A percentile compares a stretch with the other conserved stretches of the same genome.
These are phyloP conservation scores for Morelia viridis DNA, from an alignment of 2,797 vertebrate species.

Conservation along the genomic window DNA sequence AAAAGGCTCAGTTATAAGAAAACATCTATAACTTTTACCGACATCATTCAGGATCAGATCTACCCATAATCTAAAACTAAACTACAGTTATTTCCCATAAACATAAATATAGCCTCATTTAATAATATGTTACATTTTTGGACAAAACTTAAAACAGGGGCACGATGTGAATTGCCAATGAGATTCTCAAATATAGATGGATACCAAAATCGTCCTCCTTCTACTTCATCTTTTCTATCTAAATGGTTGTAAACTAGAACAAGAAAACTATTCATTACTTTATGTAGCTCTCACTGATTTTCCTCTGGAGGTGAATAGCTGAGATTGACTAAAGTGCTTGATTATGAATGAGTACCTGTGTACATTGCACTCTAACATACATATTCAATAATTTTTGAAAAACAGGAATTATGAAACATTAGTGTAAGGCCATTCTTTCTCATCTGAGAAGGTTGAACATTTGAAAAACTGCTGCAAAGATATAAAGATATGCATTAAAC, in stretches of 20 bases:
- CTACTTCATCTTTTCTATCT: slow-evolving; percentile 42
- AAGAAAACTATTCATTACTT: slow-evolving; percentile 43
- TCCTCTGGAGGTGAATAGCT: slow-evolving; percentile 26
- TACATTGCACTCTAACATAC: not conserved
- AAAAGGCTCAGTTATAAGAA: not conserved
- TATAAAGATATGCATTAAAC: not conserved
- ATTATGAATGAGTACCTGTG: slow-evolving; percentile 24
- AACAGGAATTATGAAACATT: slow-evolving; percentile 15
- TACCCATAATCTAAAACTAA: not conserved
- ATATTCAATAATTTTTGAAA: slow-evolving; percentile 34
- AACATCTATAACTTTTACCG: not conserved
- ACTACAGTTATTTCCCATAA: not conserved
- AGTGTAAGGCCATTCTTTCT: slow-evolving; percentile 1
- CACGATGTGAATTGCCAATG: not conserved
- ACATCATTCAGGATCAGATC: not conserved
- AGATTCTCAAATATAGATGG: slow-evolving; percentile 20
- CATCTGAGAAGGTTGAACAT: slow-evolving; percentile 26
- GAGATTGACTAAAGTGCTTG: slow-evolving; percentile 43
- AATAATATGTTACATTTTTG: not conserved
- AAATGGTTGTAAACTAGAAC: slow-evolving; percentile 56
- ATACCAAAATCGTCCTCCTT: slow-evolving; percentile 37
- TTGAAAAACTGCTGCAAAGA: not conserved
- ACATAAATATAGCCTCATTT: not conserved
- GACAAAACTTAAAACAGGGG: slow-evolving; percentile 22
- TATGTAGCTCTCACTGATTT: slow-evolving; percentile 48